These are phyloP conservation scores for Cotesia chilonis DNA, from an alignment of 1,140 invertebrate species.

Conservation along the genomic window DNA sequence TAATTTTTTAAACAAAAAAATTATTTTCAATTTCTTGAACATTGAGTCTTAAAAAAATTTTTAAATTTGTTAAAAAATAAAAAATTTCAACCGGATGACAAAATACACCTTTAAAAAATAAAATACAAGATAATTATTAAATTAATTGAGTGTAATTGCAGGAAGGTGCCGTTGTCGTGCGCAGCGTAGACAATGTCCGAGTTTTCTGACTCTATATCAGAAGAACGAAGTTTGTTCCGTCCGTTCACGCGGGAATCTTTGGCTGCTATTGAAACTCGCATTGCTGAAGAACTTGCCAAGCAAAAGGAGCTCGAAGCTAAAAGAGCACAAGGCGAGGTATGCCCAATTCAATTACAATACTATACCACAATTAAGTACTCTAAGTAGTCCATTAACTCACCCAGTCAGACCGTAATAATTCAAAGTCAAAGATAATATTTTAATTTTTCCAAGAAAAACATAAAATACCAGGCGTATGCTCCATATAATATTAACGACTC, in stretches of 20 bases:
- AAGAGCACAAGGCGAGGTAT: constrained; percentile 92
- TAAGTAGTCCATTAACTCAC: background rate
- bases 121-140: no score
- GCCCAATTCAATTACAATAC: constrained; percentile 36
- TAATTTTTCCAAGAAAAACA: no score
- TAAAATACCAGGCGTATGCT: no score
- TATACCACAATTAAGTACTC: background rate
- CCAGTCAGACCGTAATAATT: background rate
- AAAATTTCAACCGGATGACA: no score
- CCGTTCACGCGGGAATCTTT: constrained; percentile 97
- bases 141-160: constrained; percentile 32
- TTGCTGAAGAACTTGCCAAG: constrained; percentile 93
- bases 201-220: constrained; percentile 87
- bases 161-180: constrained; percentile 66
- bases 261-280: constrained; percentile 90
- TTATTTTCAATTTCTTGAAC: no score
- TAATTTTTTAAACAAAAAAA: no score
- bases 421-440: background rate
- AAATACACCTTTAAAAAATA: no score
- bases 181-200: constrained; percentile 80
- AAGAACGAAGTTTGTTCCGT: constrained; percentile 94
- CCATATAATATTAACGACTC: background rate
- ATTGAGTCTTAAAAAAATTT: no score
- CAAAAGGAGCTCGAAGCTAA: constrained; percentile 95
- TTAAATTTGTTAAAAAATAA: no score